Conservation (phyloP, 2,113 vertebrate genomes). For the Mustela lutreola region DNA sequence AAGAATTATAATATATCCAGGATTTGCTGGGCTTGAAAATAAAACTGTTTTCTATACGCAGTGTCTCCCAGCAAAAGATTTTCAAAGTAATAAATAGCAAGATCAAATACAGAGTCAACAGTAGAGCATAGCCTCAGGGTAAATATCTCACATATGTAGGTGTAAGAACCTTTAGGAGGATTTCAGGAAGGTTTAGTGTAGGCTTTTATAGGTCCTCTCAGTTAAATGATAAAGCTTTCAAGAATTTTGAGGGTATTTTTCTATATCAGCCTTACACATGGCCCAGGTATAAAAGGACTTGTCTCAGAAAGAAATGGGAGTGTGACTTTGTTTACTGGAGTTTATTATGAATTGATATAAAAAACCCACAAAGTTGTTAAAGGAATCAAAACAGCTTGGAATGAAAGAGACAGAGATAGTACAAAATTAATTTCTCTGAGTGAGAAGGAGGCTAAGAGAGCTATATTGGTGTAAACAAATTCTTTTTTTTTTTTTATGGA, state of each 20-base stretch:
- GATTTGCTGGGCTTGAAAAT: neutral
- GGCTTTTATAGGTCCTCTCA: neutral
- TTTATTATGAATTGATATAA: slow-evolving; percentile 40
- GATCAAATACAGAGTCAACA: neutral
- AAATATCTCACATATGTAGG: neutral
- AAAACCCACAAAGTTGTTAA: neutral
- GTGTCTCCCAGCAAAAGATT: neutral
- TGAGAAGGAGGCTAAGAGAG: neutral
- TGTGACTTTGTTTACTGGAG: neutral
- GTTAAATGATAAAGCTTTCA: neutral
- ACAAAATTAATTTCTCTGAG: neutral
- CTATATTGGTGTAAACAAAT: neutral
- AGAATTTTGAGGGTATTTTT: neutral
- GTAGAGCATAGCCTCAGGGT: neutral
- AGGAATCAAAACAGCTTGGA: neutral
- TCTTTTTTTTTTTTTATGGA: neutral
- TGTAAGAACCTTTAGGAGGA: neutral
- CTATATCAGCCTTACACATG: neutral
- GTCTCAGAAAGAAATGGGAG: slow-evolving; percentile 15
- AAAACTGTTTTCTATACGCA: neutral
- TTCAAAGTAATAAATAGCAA: neutral
- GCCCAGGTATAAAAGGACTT: neutral
- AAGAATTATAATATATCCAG: neutral
- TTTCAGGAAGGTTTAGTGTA: neutral
- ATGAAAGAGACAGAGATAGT: neutral